Evolutionary conservation across 2,888 invertebrate genomes (phyloP).

Genomic region (Muscina levida): DNA sequence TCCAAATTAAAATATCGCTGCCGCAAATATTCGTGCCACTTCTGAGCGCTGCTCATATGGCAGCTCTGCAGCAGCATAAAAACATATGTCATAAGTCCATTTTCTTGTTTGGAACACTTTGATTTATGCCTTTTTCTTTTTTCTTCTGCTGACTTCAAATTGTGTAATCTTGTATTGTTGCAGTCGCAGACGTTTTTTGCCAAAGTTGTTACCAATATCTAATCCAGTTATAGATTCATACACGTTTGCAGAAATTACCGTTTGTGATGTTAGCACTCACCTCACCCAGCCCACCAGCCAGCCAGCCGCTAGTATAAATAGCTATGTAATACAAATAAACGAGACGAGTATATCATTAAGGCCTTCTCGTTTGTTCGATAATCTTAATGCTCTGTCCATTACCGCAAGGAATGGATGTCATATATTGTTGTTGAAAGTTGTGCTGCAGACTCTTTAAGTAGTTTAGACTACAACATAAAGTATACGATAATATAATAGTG

Average conservation of each 20-base stretch:
- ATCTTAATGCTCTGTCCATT: conserved; percentile 28
- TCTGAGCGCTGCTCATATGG: no score
- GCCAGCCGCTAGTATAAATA: conserved; percentile 27
- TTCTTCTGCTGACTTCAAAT: conserved; percentile 45
- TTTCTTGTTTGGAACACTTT: conserved; percentile 1
- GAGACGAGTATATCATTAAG: conserved; percentile 2
- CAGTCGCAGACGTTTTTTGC: neutral
- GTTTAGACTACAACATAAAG: neutral
- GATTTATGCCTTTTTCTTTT: conserved; percentile 42
- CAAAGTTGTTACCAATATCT: conserved; percentile 26
- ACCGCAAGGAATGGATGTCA: conserved; percentile 3
- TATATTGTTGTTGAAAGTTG: neutral
- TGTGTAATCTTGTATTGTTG: conserved; percentile 49
- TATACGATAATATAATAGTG: no score
- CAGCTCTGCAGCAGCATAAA: neutral
- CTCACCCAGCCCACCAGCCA: no score
- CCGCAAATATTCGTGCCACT: neutral
- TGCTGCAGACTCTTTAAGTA: neutral
- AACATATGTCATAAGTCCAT: conserved; percentile 35
- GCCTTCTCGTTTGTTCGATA: conserved; percentile 6
- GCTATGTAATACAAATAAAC: conserved; percentile 31
- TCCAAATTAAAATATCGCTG: neutral
- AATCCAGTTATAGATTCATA: conserved; percentile 44
- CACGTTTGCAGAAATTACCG: no score
- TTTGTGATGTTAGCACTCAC: no score